Evolutionary conservation across 2,113 vertebrate species (phyloP).

Genomic region (Megaleporinus macrocephalus): DNA sequence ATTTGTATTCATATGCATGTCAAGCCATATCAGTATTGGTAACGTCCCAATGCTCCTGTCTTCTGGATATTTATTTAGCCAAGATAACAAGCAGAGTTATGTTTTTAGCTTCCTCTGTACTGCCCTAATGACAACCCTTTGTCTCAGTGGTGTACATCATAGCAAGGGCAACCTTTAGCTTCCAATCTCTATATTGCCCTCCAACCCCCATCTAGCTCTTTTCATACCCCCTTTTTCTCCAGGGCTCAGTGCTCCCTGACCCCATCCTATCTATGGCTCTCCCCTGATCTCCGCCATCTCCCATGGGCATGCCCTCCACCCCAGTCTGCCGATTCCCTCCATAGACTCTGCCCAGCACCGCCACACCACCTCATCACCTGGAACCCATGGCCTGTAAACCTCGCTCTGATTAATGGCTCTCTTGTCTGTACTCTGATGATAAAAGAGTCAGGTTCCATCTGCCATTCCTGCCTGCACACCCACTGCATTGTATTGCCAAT

Average conservation of each 20-base stretch:
- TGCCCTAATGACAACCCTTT: constrained; percentile 19
- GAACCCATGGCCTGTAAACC: constrained; percentile 9
- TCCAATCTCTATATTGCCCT: constrained; percentile 31
- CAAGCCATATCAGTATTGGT: background rate
- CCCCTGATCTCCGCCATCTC: constrained; percentile 46
- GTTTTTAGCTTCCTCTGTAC: constrained; percentile 24
- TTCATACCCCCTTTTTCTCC: constrained; percentile 50
- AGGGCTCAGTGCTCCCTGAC: constrained; percentile 34
- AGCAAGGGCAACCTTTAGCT: constrained; percentile 31
- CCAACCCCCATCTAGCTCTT: constrained; percentile 39
- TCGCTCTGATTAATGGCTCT: constrained; percentile 39
- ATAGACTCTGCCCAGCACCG: constrained; percentile 9
- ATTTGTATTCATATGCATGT: background rate
- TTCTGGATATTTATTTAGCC: constrained; percentile 20
- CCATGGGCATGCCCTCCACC: constrained; percentile 36
- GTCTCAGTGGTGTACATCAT: constrained; percentile 26
- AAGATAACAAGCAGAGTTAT: constrained; percentile 18
- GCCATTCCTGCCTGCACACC: background rate
- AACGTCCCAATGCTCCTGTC: background rate
- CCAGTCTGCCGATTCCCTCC: constrained; percentile 36
- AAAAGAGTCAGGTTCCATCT: constrained; percentile 18
- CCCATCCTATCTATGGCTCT: constrained; percentile 23
- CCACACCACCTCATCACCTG: constrained; percentile 27
- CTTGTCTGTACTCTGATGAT: constrained; percentile 39
- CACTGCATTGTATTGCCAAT: background rate